These are phyloP conservation scores for Noturus placidus DNA, from an alignment of 2,113 vertebrate species.

Conservation along the genomic window DNA sequence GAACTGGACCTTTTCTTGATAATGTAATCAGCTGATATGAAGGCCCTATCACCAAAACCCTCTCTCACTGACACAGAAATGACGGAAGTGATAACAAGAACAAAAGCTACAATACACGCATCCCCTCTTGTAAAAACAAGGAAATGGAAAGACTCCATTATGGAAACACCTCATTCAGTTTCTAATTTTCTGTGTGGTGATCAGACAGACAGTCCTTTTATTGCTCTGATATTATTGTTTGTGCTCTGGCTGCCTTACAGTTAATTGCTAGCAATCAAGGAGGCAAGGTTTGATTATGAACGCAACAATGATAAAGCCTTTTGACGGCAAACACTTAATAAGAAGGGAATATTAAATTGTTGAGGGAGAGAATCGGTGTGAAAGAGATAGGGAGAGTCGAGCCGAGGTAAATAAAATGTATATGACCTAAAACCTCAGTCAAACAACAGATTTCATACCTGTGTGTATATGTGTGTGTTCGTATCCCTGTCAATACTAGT, in stretches of 20 bases:
- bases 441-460: slow-evolving; percentile 27
- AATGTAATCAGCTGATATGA: slow-evolving; percentile 75
- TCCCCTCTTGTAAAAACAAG: slow-evolving; percentile 48
- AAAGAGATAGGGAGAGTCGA: not conserved
- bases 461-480: slow-evolving; percentile 4
- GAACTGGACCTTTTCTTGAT: slow-evolving; percentile 65
- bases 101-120: slow-evolving; percentile 64
- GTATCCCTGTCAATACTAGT: slow-evolving; percentile 56
- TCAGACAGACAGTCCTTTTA: slow-evolving; percentile 67
- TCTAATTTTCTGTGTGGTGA: slow-evolving; percentile 72
- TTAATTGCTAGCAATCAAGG: slow-evolving; percentile 71
- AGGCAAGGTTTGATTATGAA: slow-evolving; percentile 79
- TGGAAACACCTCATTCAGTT: slow-evolving; percentile 69
- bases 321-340: slow-evolving; percentile 77
- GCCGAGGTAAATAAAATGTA: not conserved
- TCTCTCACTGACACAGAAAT: slow-evolving; percentile 70
- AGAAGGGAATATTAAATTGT: slow-evolving; percentile 80
- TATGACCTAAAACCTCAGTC: slow-evolving; percentile 7
- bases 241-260: slow-evolving; percentile 65
- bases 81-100: slow-evolving; percentile 70
- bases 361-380: not conserved
- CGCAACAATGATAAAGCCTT: slow-evolving; percentile 70
- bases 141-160: slow-evolving; percentile 74
- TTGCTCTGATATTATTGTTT: slow-evolving; percentile 84
- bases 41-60: slow-evolving; percentile 69